phyloP scores from a whole-genome alignment of 2,888 invertebrate genomes.

The Alsophila aescularia region DNA sequence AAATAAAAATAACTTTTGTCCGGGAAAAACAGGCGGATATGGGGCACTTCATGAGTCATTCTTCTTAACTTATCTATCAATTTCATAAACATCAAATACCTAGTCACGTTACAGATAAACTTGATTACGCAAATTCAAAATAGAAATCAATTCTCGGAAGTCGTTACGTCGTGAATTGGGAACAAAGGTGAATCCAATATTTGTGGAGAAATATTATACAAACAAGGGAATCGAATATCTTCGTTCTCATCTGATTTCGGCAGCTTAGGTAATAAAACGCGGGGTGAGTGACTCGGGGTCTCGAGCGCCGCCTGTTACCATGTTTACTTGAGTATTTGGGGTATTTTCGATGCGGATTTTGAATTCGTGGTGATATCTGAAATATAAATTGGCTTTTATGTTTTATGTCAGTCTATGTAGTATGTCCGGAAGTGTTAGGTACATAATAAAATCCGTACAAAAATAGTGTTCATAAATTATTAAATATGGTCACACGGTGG shows the following conservation, averaged over 20 bases:
- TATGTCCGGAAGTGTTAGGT: too few species aligned
- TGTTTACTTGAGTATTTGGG: slow-evolving; percentile 18
- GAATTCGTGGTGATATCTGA: background rate
- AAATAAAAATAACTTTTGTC: too few species aligned
- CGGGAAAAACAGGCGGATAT: too few species aligned
- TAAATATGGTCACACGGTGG: too few species aligned
- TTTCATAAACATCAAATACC: background rate
- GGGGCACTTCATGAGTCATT: too few species aligned
- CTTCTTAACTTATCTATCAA: background rate
- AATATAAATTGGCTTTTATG: background rate
- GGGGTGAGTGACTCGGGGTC: slow-evolving; percentile 30
- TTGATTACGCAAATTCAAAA: slow-evolving; percentile 25
- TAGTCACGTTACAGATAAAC: slow-evolving; percentile 7
- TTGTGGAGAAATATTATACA: slow-evolving; percentile 52
- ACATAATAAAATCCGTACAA: too few species aligned
- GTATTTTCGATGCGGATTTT: slow-evolving; percentile 11
- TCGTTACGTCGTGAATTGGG: slow-evolving; percentile 47
- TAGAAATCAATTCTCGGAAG: slow-evolving; percentile 44
- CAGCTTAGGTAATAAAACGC: slow-evolving; percentile 45
- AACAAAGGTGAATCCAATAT: slow-evolving; percentile 56
- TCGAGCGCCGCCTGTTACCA: slow-evolving; percentile 13
- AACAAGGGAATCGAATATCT: slow-evolving; percentile 58
- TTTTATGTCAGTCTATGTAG: too few species aligned
- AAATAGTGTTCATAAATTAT: too few species aligned
- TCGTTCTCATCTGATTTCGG: slow-evolving; percentile 54